Base-by-base conservation (phyloP, 2,888 invertebrate species). In the Leptinotarsa juncta region DNA sequence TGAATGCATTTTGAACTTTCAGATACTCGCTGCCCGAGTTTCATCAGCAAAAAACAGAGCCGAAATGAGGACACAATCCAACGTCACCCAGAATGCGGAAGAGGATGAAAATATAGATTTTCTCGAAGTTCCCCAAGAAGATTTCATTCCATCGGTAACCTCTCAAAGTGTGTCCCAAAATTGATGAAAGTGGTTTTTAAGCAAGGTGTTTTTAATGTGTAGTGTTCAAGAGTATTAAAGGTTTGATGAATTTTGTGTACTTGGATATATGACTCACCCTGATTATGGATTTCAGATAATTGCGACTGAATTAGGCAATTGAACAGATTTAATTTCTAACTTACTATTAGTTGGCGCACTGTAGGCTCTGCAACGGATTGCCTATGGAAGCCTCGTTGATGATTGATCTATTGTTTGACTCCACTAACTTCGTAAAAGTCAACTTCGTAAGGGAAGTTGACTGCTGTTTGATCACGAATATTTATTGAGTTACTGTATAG, bases 1-100 rank as follows among this genome's bases (percentile, higher is more conserved):
- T 32, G 10, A 42, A 42, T 12, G 3, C 42, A 42, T 42, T 42
- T 42, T 0, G 10, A 42, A 42, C 3, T 42, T 80, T 67, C 65
- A 82, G 82, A 80, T 82, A 69, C 73, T 82, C 5, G 78, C 86
- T 53, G 86, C 86, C 74, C 80, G 87, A 51, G 80, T 87, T 48
- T 86, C 86, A 49, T 87, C 87, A 10, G 87, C 86, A 5, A 86
- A 86, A 76, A 72, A 80, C 26, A 80, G 83, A 62, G 83, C 82
- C 50, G 78, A 78, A 72, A 71, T 68, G 48, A 70, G 67, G 65
- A 76, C 71, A 57, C 20, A 57, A 3, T 51, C 42, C 5, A 65
- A 57, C 50, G 20, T 50, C 18, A 65, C 42, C n/a, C 15, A 7
- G 10, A 66, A 53, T 20, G 26, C 51, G 12, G 73, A 42, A 18